Evolutionary conservation across 1,140 invertebrate species (phyloP).

Genomic region (Drosophila littoralis): DNA sequence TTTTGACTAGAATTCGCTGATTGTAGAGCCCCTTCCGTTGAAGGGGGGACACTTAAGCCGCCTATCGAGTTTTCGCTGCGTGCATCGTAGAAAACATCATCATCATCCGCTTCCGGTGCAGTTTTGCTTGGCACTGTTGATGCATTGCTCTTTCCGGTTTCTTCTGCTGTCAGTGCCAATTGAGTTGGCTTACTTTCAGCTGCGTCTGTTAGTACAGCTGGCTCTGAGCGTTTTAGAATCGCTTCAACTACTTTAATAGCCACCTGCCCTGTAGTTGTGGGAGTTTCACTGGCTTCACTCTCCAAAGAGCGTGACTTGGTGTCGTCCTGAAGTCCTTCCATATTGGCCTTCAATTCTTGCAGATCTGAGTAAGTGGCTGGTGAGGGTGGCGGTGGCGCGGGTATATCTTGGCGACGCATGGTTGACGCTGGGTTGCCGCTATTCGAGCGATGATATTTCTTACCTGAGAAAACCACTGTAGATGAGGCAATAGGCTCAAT

Average conservation of each 20-base stretch:
- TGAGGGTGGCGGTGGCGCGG: slow-evolving; percentile 75
- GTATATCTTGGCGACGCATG: slow-evolving; percentile 68
- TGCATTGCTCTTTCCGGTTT: slow-evolving; percentile 12
- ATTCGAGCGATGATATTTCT: slow-evolving; percentile 60
- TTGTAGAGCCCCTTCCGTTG: not conserved
- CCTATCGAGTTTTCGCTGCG: slow-evolving; percentile 65
- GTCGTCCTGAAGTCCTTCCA: slow-evolving; percentile 71
- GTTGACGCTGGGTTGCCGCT: slow-evolving; percentile 37
- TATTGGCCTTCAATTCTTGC: slow-evolving; percentile 75
- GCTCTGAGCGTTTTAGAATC: not conserved
- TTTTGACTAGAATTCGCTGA: not conserved
- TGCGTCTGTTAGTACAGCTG: not conserved
- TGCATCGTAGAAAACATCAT: slow-evolving; percentile 82
- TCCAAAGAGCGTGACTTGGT: slow-evolving; percentile 71
- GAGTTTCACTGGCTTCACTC: slow-evolving; percentile 47
- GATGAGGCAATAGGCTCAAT: not conserved
- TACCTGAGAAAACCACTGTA: slow-evolving; percentile 12
- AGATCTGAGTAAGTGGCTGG: slow-evolving; percentile 78
- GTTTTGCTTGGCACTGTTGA: slow-evolving; percentile 18
- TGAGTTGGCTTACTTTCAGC: not conserved
- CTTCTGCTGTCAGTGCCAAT: slow-evolving; percentile 2
- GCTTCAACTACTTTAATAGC: not conserved
- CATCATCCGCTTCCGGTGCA: slow-evolving; percentile 58
- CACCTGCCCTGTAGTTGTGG: slow-evolving; percentile 3
- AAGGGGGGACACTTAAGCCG: slow-evolving; percentile 10